Percentiles rank a stretch among this genome's conserved stretches.
These are phyloP conservation scores for Cynopterus brachyotis DNA, from an alignment of 2,113 vertebrate species.

Conservation along the genomic window DNA sequence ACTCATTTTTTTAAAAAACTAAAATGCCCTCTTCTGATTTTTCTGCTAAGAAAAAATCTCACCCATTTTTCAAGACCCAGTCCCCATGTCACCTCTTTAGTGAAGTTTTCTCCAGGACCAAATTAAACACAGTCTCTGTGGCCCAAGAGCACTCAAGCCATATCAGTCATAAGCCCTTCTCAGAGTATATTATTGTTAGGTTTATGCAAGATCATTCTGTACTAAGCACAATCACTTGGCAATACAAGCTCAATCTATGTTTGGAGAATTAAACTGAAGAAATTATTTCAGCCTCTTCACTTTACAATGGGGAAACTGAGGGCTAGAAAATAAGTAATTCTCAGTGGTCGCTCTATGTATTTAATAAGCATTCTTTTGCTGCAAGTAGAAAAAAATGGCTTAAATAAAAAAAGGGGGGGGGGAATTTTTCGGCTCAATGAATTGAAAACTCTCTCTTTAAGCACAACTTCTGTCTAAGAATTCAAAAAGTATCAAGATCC, in stretches of 20 bases:
- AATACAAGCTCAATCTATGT: not conserved
- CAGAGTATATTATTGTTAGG: not conserved
- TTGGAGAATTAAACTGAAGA: not conserved
- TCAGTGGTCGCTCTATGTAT: not conserved
- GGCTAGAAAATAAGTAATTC: not conserved
- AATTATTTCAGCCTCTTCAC: not conserved
- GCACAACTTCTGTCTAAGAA: not conserved
- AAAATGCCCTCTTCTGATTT: not conserved
- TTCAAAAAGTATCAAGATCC: not conserved
- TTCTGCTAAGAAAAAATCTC: not conserved
- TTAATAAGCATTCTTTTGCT: not conserved
- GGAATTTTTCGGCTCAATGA: not conserved
- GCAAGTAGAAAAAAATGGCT: not conserved
- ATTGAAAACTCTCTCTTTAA: not conserved
- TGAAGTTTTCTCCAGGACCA: not conserved
- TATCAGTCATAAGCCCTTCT: not conserved
- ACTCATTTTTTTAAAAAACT: not conserved
- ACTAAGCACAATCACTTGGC: not conserved
- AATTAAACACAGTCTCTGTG: not conserved
- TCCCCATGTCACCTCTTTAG: not conserved
- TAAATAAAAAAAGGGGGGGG: not conserved
- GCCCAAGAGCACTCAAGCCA: not conserved
- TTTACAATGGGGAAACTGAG: not conserved
- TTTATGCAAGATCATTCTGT: not conserved
- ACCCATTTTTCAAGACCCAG: constrained; percentile 6